Evolutionary conservation across 1,140 invertebrate genomes (phyloP).

Genomic region (Achatina immaculata): DNA sequence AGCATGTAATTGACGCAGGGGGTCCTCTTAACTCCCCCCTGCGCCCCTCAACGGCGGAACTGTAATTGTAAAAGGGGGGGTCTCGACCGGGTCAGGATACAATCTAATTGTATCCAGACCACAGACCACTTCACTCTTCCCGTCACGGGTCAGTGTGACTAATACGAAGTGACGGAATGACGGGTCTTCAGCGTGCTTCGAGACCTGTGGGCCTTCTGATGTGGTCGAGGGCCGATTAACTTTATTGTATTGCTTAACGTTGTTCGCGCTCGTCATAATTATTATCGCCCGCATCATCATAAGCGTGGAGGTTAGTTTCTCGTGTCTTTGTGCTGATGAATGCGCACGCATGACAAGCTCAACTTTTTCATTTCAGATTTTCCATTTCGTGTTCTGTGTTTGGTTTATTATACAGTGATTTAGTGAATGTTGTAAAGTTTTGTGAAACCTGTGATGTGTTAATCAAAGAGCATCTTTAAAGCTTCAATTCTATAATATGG

Average conservation of each 20-base stretch:
- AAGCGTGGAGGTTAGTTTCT: no score
- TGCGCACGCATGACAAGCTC: no score
- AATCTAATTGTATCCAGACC: neutral
- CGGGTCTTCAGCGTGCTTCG: neutral
- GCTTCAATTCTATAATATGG: no score
- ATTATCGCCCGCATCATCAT: neutral
- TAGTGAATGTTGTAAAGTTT: no score
- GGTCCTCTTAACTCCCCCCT: neutral
- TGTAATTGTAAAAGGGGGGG: neutral
- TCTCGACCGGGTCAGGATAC: neutral
- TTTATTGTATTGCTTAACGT: neutral
- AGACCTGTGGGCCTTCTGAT: neutral
- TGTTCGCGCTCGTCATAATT: neutral
- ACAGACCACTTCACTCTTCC: neutral
- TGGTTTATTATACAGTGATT: no score
- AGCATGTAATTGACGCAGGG: neutral
- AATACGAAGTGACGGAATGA: neutral
- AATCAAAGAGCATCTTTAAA: no score
- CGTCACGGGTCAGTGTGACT: neutral
- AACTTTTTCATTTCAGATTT: no score
- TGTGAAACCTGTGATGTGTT: no score
- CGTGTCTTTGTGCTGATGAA: no score
- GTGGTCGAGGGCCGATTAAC: neutral
- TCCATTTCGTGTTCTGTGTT: neutral
- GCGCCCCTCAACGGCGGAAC: neutral